Evolutionary conservation across 2,888 invertebrate species (phyloP), one percentile per base, ranked within the genome.

Genomic region (Erebia ligea): DNA sequence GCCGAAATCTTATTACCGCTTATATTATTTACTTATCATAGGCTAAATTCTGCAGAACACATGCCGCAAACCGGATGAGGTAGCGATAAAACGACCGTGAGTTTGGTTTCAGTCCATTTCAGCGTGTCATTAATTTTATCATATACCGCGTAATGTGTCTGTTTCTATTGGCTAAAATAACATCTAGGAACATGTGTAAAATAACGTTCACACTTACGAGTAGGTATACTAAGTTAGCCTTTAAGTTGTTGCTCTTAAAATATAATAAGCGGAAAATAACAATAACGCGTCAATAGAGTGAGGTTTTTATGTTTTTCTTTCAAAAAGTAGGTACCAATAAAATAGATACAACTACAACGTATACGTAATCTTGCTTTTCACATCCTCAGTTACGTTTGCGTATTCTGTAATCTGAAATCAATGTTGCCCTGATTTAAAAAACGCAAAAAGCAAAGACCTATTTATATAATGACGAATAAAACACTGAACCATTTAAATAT

Each of bases 61-160:
- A 17, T 74, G 76, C 72, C 74, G 74, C 77, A 79, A 77, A 79
- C 76, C 77, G 78, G 79, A 82, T 81, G 78, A 77, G 81, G 77
- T 73, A 74, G 76, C 73, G 79, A 77, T 78, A 76, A 79, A 81
- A 81, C 78, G 75, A 11, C 74, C 69, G 19, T 62, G 40, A 68
- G 8, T 52, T 59, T 61, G 19, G 57, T 57, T 11, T 45, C 42
- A 17, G 45, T 19, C 61, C 40, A 61, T 45, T 61, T 45, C 45
- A 61, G 42, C 19, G 45, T 45, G 59, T 34, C 61, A 13, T 61
- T 61, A 61, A 61, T 42, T 59, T 61, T 45, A 48, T 62, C 48
- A 15, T 62, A 62, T 2, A 62, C 8, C 19, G 45, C 45, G 40
- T 40, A n/a, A 25, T 34, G 40, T 34, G 6, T 40, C 58, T n/a